Percentiles rank a stretch among this genome's conserved stretches.
phyloP scores from a whole-genome alignment of 2,113 vertebrate genomes.

The Siniperca knerii region DNA sequence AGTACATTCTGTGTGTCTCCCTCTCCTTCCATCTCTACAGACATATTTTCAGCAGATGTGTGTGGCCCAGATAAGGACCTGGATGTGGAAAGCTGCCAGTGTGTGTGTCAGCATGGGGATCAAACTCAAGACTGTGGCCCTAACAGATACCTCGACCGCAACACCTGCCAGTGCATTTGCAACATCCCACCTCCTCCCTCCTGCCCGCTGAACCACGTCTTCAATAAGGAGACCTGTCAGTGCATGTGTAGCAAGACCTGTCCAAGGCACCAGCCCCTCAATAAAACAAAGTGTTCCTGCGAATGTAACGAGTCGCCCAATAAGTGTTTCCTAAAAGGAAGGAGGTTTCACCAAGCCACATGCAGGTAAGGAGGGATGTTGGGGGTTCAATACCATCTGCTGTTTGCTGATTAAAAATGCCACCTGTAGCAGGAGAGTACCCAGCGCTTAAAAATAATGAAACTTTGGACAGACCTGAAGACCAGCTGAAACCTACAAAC shows the following conservation, averaged over 20 bases:
- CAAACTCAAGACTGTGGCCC: conserved; percentile 87
- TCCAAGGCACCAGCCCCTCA: conserved; percentile 91
- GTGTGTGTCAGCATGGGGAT: conserved; percentile 87
- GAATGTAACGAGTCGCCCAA: conserved; percentile 94
- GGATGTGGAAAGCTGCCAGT: conserved; percentile 94
- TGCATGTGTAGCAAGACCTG: conserved; percentile 91
- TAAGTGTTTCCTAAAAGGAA: conserved; percentile 94
- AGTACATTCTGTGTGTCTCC: not conserved
- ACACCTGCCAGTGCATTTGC: conserved; percentile 91
- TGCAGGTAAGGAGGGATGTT: conserved; percentile 89
- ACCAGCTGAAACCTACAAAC: not conserved
- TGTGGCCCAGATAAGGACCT: conserved; percentile 93
- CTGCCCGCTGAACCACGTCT: conserved; percentile 85
- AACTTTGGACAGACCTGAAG: not conserved
- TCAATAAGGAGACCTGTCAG: conserved; percentile 91
- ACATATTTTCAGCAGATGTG: conserved; percentile 83
- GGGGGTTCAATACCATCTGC: not conserved
- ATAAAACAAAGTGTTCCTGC: conserved; percentile 91
- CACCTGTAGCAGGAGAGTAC: not conserved
- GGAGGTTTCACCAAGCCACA: conserved; percentile 91
- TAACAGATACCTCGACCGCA: conserved; percentile 88
- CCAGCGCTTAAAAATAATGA: not conserved
- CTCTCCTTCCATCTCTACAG: conserved; percentile 63
- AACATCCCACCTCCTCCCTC: conserved; percentile 84
- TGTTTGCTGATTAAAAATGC: not conserved